Evolutionary conservation across 37 sponge, comb jelly and placozoan genomes (phyloP), one percentile per base, ranked within the genome.

Genomic region (Oopsacas minuta): DNA sequence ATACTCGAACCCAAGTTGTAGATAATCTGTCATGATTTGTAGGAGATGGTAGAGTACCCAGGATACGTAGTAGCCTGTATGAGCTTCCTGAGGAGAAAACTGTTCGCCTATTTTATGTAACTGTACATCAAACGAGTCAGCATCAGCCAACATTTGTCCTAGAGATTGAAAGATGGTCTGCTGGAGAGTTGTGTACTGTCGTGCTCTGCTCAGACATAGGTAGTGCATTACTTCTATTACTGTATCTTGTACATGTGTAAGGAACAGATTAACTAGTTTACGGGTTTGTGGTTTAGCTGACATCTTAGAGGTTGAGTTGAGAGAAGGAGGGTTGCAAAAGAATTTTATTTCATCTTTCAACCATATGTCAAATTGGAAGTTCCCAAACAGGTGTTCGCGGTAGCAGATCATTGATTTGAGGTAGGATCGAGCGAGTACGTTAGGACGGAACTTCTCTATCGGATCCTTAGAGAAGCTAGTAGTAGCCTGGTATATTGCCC

Each of bases 1-100:
- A 52, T 88, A 90, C 85, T 94, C 94, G 39, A 92, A 92, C n/a
- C 94, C 97, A 36, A 96, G 87, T 22, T 86, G 46, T 37, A 96
- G 34, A 83, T 88, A 96, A 52, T 96, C 93, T 23, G 88, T 85
- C 92, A 96, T 94, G 23, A 96, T 52, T 30, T 86, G 84, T 8
- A 90, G 52, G 83, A 91, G 81, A 82, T 87, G 85, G 83, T 89
- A 84, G 32, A 94, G 88, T 0, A 90, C n/a, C 94, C 94, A 94
- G 37, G 85, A 81, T 38, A 86, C 83, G 82, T 83, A 94, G 84
- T 87, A 84, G 36, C 90, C 83, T 17, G 84, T 30, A 82, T 94
- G 90, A 75, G 85, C 87, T 37, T 90, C 39, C 38, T 87, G 89
- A 0, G 94, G 89, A 42, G 91, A 90, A 22, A 84, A 23, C 46